phyloP scores from a whole-genome alignment of 2,797 vertebrate species.

The Gobio occitaniae region DNA sequence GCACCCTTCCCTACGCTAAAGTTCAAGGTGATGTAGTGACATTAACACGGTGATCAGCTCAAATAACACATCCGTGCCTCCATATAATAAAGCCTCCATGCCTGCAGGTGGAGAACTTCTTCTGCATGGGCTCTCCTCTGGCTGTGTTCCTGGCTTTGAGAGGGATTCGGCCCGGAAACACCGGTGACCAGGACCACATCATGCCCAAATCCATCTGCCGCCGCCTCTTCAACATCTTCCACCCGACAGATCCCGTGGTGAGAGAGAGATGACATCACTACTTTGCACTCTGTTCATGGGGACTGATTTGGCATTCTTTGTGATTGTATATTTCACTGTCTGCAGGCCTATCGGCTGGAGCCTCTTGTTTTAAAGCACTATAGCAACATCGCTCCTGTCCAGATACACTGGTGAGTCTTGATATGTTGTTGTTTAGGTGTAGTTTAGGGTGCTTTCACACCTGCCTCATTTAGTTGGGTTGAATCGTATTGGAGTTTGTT shows the following conservation, averaged over 20 bases:
- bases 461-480: too few species aligned
- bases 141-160: constrained; percentile 95
- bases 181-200: constrained; percentile 93
- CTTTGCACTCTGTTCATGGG: not conserved
- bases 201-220: constrained; percentile 92
- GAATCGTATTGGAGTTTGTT: too few species aligned
- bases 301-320: not conserved
- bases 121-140: constrained; percentile 98
- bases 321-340: constrained; percentile 29
- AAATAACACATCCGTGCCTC: not conserved
- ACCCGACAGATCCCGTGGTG: constrained; percentile 98
- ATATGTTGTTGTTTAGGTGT: not conserved
- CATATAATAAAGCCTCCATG: not conserved
- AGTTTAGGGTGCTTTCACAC: not conserved
- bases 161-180: constrained; percentile 92
- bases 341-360: constrained; percentile 95
- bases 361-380: constrained; percentile 97
- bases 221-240: constrained; percentile 95
- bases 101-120: constrained; percentile 95
- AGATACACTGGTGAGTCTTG: constrained; percentile 91
- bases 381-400: constrained; percentile 93
- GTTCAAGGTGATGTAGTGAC: constrained; percentile 86
- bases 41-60: not conserved
- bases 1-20: constrained; percentile 88
- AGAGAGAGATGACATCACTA: constrained; percentile 70